Evolutionary conservation across 2,888 invertebrate genomes (phyloP), one percentile per base, ranked within the genome.

Genomic region (Priocnemis perturbator): DNA sequence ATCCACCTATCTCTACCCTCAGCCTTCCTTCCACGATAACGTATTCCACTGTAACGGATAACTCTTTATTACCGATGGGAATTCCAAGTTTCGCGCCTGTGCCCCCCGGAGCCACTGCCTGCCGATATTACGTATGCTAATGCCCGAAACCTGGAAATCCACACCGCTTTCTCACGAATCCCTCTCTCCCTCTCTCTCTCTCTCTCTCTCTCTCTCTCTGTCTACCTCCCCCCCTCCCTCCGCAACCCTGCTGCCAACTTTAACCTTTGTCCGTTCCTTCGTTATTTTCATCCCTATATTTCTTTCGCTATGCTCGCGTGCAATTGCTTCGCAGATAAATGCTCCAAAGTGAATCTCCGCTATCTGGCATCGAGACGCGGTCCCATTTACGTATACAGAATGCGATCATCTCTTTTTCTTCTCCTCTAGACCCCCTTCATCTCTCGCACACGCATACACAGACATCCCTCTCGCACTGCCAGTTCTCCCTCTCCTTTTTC

Each of bases 61-160:
- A 82, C 78, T 79, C 81, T 84, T 83, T 80, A 84, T 84, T 82
- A 78, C 82, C 82, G 76, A 82, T 80, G 84, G 79, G 81, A 82
- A 81, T 84, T 79, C 67, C 75, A 77, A 77, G 73, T 75, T 77
- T 72, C 70, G 66, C 69, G 53, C 21, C 63, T 58, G 58, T 73
- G 65, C 71, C 70, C 66, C 20, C 62, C 47, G 26, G 60, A 75
- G 72, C 70, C 74, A 65, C 59, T 55, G 61, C 62, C 73, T 77
- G 75, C 72, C 75, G 72, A 78, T 81, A 81, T 82, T 82, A 81
- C 75, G 82, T 82, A 84, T 83, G 83, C 81, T 83, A 83, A 82
- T 83, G 73, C 57, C 57, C 69, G 69, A 74, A 78, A 71, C 71
- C 73, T 65, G 66, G 56, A 76, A 81, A 81, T 74, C 62, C 75